phyloP scores from a whole-genome alignment of 2,888 invertebrate species.

The Drosophila prolongata region DNA sequence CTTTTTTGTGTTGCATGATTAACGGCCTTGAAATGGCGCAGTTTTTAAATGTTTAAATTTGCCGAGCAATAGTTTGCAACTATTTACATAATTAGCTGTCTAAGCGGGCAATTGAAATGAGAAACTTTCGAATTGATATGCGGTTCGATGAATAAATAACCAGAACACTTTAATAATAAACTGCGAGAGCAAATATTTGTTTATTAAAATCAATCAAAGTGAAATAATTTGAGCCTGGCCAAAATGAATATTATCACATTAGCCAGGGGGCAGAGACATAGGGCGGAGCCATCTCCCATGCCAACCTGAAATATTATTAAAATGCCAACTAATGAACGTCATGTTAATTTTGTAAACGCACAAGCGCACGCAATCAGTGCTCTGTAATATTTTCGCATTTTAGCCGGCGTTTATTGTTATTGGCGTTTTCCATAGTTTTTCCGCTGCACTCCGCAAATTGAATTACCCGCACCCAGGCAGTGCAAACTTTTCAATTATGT shows the following conservation, averaged over 20 bases:
- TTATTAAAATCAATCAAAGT: slow-evolving; percentile 62
- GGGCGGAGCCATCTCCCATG: not conserved
- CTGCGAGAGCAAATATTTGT: slow-evolving; percentile 50
- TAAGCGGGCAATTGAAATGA: not conserved
- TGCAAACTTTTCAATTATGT: slow-evolving; percentile 64
- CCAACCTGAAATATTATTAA: slow-evolving; percentile 34
- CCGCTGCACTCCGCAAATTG: slow-evolving; percentile 49
- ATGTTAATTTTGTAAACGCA: slow-evolving; percentile 65
- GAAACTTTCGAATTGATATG: too few species aligned
- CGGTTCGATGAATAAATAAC: slow-evolving; percentile 12
- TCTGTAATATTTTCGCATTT: slow-evolving; percentile 45
- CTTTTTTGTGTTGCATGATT: slow-evolving; percentile 10
- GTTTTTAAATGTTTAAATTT: not conserved
- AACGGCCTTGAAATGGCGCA: slow-evolving; percentile 24
- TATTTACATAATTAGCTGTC: slow-evolving; percentile 10
- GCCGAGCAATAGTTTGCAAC: not conserved
- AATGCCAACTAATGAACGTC: slow-evolving; percentile 56
- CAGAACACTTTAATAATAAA: slow-evolving; percentile 41
- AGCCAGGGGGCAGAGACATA: slow-evolving; percentile 1
- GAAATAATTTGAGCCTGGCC: slow-evolving; percentile 47
- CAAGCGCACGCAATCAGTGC: slow-evolving; percentile 18
- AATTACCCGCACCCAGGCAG: slow-evolving; percentile 49
- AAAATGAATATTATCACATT: slow-evolving; percentile 39
- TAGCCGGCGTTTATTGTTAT: slow-evolving; percentile 53
- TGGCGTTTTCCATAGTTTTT: slow-evolving; percentile 46